Conservation (phyloP, 2,888 invertebrate species). For the Andrena minutula region DNA sequence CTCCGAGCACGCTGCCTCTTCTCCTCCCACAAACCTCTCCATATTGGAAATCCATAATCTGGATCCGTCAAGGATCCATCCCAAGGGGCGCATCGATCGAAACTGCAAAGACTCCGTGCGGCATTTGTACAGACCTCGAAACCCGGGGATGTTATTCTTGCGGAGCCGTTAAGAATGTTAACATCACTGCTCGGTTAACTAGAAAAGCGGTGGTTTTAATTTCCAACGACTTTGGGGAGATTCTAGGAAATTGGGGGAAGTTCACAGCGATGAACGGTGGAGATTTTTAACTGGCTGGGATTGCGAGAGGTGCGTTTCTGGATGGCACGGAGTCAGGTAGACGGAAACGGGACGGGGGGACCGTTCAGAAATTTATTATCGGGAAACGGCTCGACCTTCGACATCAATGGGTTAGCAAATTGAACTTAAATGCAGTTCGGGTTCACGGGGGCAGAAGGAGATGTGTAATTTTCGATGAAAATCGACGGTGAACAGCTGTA, state of each 20-base stretch:
- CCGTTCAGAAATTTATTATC: constrained; percentile 71
- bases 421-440: constrained; percentile 79
- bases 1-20: not conserved
- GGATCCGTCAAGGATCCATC: constrained; percentile 26
- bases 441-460: constrained; percentile 78
- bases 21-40: not conserved
- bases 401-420: constrained; percentile 80
- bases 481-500: constrained; percentile 61
- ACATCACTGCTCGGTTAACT: no score
- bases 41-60: constrained; percentile 47
- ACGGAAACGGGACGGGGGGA: constrained; percentile 43
- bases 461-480: constrained; percentile 76
- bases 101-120: not conserved
- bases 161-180: no score
- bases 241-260: not conserved
- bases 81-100: constrained; percentile 68
- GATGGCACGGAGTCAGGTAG: constrained; percentile 44
- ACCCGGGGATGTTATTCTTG: not conserved
- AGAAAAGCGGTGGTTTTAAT: no score
- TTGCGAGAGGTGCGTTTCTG: not conserved
- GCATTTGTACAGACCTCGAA: not conserved
- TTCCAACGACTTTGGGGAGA: no score
- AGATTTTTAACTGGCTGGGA: not conserved
- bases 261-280: not conserved
- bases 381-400: constrained; percentile 70